These are phyloP conservation scores for Scaptomyza reducta DNA, from an alignment of 2,888 invertebrate species.

Conservation along the genomic window DNA sequence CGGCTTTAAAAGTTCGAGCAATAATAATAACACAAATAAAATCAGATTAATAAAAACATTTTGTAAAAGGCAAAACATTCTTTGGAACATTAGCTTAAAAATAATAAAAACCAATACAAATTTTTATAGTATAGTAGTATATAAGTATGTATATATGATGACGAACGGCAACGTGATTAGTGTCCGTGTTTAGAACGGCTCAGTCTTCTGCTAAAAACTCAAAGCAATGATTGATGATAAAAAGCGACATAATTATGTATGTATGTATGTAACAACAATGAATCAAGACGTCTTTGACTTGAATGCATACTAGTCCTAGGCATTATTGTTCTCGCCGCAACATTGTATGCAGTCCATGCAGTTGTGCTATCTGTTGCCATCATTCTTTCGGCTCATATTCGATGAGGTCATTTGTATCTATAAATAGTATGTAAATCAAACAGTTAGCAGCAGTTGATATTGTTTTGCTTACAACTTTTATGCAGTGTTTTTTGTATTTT, in stretches of 20 bases:
- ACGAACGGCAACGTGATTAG: conserved; percentile 75
- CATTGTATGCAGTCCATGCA: conserved; percentile 89
- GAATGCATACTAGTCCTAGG: conserved; percentile 67
- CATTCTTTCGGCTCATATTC: conserved; percentile 83
- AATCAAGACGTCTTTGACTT: conserved; percentile 48
- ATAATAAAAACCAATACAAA: conserved; percentile 45
- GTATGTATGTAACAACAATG: conserved; percentile 14
- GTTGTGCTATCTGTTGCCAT: conserved; percentile 88
- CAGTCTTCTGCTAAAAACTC: conserved; percentile 75
- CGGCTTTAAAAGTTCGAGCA: conserved; percentile 47
- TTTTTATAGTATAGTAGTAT: conserved; percentile 27
- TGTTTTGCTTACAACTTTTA: not conserved
- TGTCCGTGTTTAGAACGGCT: conserved; percentile 68
- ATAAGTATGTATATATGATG: conserved; percentile 59
- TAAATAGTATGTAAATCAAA: conserved; percentile 18
- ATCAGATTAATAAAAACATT: conserved; percentile 26
- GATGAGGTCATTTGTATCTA: conserved; percentile 83
- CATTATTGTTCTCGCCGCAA: conserved; percentile 86
- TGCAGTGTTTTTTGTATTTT: not conserved
- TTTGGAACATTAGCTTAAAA: conserved; percentile 69
- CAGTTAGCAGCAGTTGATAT: not conserved
- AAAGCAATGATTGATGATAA: conserved; percentile 50
- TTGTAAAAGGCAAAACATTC: conserved; percentile 44
- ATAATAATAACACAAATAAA: conserved; percentile 41
- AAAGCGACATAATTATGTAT: conserved; percentile 26